Evolutionary conservation across 2,888 invertebrate genomes (phyloP).

Genomic region (Orthosia cruda): DNA sequence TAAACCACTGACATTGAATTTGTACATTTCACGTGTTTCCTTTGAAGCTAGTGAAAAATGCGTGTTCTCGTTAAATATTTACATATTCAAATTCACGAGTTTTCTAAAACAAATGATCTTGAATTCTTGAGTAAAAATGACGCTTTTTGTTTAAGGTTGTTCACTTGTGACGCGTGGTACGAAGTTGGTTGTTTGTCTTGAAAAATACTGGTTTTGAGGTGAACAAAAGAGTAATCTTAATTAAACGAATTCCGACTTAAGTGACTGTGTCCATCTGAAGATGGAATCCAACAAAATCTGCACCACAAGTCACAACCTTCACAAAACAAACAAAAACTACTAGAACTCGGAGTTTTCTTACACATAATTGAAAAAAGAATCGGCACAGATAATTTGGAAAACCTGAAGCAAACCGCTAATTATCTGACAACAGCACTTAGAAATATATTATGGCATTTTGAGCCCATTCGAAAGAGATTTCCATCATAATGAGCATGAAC

Average conservation of each 20-base stretch:
- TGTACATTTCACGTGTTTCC: background rate
- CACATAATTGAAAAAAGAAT: too few relatives aligned
- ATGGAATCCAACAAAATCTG: too few relatives aligned
- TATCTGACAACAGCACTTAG: background rate
- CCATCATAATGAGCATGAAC: background rate
- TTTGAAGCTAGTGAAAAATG: constrained; percentile 1
- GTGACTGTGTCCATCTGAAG: background rate
- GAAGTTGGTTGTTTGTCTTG: background rate
- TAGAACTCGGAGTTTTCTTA: too few relatives aligned
- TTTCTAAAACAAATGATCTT: constrained; percentile 34
- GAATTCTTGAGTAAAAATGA: constrained; percentile 26
- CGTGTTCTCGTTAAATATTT: background rate
- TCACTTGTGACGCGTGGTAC: constrained; percentile 19
- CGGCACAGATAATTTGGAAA: background rate
- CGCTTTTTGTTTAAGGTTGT: constrained; percentile 24
- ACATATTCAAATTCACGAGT: constrained; percentile 13
- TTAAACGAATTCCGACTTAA: background rate
- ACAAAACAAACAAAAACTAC: background rate
- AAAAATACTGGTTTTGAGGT: constrained; percentile 28
- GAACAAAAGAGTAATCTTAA: constrained; percentile 10
- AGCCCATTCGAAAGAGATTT: background rate
- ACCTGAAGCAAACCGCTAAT: background rate
- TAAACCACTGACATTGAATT: constrained; percentile 23
- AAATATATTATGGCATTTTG: background rate
- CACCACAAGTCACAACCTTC: too few relatives aligned